A percentile compares a stretch with the other conserved stretches of the same genome.
phyloP scores from a whole-genome alignment of 2,113 vertebrate species.

The Vidua chalybeata region DNA sequence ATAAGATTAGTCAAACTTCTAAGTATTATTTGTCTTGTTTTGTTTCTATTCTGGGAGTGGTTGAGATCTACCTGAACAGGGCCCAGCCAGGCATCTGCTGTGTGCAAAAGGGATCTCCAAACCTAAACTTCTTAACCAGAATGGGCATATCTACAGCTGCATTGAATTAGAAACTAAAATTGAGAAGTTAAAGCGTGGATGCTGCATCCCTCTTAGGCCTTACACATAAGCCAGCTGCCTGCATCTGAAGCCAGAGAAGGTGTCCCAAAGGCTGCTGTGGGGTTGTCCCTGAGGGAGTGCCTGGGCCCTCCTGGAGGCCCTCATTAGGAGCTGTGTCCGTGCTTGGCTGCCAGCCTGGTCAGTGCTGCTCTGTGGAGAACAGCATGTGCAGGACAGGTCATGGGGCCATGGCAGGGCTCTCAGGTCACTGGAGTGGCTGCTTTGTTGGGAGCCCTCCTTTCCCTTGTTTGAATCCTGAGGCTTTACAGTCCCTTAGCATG shows the following conservation, averaged over 20 bases:
- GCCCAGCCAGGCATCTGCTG: neutral
- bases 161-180: neutral
- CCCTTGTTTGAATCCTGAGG: neutral
- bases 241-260: neutral
- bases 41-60: neutral
- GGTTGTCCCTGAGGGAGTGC: neutral
- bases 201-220: neutral
- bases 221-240: fast-evolving
- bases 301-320: neutral
- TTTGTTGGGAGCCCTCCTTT: neutral
- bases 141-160: neutral
- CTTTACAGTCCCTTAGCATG: neutral
- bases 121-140: neutral
- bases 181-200: neutral
- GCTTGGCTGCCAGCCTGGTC: neutral
- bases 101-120: neutral
- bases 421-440: neutral
- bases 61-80: neutral
- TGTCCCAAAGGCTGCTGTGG: neutral
- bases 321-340: fast-evolving
- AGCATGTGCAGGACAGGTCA: fast-evolving
- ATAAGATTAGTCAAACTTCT: neutral
- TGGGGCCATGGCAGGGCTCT: neutral
- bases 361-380: neutral
- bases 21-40: neutral